Base-by-base conservation (phyloP, 2,888 invertebrate species). In the Drosophila putrida region DNA sequence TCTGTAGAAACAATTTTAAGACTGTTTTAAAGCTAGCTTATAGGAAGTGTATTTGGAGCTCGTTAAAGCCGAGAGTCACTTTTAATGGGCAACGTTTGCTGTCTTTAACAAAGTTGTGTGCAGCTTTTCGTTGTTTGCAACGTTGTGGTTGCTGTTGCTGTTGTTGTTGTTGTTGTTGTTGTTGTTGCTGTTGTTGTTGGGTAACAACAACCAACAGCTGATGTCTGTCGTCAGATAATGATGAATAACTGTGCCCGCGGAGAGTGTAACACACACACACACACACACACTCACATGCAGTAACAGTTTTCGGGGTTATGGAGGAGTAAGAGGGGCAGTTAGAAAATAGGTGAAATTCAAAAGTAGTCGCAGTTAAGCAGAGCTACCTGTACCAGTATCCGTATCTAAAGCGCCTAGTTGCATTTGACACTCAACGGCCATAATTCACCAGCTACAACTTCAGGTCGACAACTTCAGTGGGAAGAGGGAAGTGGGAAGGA, bases 141-240 rank as follows among this genome's bases (percentile, higher is more conserved):
- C 65, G 59, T 61, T 60, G 50, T 61, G 31, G n/a, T n/a, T n/a
- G n/a, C n/a, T n/a, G n/a, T n/a, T n/a, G n/a, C n/a, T n/a, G n/a
- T n/a, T n/a, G n/a, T n/a, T n/a, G n/a, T n/a, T n/a, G 44, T 47
- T 13, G 55, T 35, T 36, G 55, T 44, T 43, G 66, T 50, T 50
- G 49, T 49, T 11, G 54, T 49, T 47, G 70, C 51, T 70, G 63
- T 70, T 72, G 66, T 77, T 68, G 71, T 71, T 77, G 61, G 60
- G 68, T 63, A 76, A 77, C 75, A 76, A 80, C 80, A 80, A 78
- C 75, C 78, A 80, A 70, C 80, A 80, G 80, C 80, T 80, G 80
- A 80, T 80, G 78, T 78, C 80, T 80, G 78, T 80, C 78, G 68
- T 65, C 72, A 75, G 80, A 80, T 80, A 80, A 80, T 80, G 78